Conservation (phyloP, 2,888 invertebrate genomes). For the Salticus scenicus region DNA sequence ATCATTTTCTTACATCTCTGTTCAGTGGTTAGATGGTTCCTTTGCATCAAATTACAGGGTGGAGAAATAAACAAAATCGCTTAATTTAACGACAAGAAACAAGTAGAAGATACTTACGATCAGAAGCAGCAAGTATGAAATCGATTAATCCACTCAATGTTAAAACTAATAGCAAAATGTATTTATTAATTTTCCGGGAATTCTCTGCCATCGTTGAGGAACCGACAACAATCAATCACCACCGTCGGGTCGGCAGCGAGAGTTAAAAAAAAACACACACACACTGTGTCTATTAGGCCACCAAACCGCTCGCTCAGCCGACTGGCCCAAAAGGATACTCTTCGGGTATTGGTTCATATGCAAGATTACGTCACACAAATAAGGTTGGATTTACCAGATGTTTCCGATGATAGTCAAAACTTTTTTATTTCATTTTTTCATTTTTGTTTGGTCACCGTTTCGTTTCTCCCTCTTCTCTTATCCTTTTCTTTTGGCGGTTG, state of each 20-base stretch:
- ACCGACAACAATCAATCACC: slow-evolving; percentile 20
- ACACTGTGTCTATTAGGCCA: not conserved
- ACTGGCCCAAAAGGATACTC: slow-evolving; percentile 36
- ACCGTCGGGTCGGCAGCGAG: slow-evolving; percentile 11
- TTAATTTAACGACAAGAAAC: too few species aligned
- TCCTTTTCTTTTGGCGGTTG: too few species aligned
- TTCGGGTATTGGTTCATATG: slow-evolving; percentile 37
- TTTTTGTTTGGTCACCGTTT: not conserved
- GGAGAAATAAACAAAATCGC: not conserved
- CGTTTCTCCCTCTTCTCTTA: not conserved
- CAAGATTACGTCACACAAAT: slow-evolving; percentile 32
- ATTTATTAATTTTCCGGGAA: not conserved
- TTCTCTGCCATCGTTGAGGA: slow-evolving; percentile 22
- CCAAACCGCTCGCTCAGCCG: slow-evolving; percentile 2
- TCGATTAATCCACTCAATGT: not conserved
- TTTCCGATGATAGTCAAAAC: slow-evolving; percentile 53
- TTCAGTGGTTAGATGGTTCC: not conserved
- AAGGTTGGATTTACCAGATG: slow-evolving; percentile 38
- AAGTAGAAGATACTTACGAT: slow-evolving; percentile 32
- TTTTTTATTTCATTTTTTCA: slow-evolving; percentile 7
- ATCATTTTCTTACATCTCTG: too few species aligned
- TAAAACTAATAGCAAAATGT: slow-evolving; percentile 4
- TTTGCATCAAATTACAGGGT: not conserved
- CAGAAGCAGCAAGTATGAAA: slow-evolving; percentile 19
- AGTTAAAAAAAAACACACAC: slow-evolving; percentile 13